Evolutionary conservation across 2,888 invertebrate genomes (phyloP), one percentile per base, ranked within the genome.

Genomic region (Eupithecia abbreviata): DNA sequence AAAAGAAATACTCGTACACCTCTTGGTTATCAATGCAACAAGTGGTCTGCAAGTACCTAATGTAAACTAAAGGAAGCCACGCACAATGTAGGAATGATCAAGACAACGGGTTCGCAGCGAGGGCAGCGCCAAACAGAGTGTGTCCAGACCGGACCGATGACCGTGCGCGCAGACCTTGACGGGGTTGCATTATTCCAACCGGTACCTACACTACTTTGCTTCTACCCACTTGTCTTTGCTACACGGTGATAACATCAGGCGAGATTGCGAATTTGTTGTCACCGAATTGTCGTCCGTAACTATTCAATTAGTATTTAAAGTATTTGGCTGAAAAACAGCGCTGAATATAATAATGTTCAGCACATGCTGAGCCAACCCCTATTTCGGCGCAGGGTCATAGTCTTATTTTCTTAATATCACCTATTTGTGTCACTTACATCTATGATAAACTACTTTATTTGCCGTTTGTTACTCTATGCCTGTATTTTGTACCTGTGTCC

Each of bases 71-170:
- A 75, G 74, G 68, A 70, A 74, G 43, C 72, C 55, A 68, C 58
- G 62, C 62, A 62, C 30, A 62, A 62, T 62, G 62, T 30, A 62
- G 62, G 30, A 62, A 62, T 62, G 62, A 80, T 72, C 74, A 88
- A 87, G 86, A 88, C 90, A 91, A 90, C 91, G 88, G 90, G 89
- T 89, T 89, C 87, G 86, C 84, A 85, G 83, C 80, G 82, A 78
- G 82, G 86, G 86, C 89, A 88, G 84, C 85, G 84, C 78, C 86
- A 93, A 93, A 91, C 93, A 93, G 93, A 93, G 86, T 93, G 93
- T 93, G 92, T 92, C 93, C 85, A 84, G 86, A 88, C 85, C 83
- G 84, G 86, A 84, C 82, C 81, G 83, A 79, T 80, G 80, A 74
- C 84, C 81, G 81, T 81, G 85, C 79, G 83, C 84, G 84, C 81